Evolutionary conservation across 2,888 invertebrate species (phyloP).

Genomic region (Elysia crispata): DNA sequence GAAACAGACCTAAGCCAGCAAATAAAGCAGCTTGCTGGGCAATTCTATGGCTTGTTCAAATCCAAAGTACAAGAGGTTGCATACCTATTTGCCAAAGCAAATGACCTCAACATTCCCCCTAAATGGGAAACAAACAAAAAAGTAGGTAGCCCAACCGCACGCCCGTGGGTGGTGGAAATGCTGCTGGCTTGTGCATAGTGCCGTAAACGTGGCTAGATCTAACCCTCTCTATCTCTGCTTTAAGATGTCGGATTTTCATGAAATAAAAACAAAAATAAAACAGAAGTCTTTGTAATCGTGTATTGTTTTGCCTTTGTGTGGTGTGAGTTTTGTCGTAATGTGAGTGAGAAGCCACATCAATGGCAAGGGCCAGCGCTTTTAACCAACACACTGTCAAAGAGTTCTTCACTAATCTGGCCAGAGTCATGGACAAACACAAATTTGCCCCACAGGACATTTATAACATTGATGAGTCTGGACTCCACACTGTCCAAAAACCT

Average conservation of each 20-base stretch:
- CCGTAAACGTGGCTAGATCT: no score
- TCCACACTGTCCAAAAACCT: slow-evolving; percentile 31
- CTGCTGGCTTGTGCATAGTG: no score
- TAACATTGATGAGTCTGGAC: slow-evolving; percentile 24
- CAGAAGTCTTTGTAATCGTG: no score
- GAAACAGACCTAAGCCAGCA: slow-evolving; percentile 10
- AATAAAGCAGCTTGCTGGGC: background rate
- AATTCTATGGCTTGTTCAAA: slow-evolving; percentile 16
- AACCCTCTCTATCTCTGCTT: no score
- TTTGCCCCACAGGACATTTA: slow-evolving; percentile 1
- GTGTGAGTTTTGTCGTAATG: background rate
- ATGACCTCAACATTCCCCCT: background rate
- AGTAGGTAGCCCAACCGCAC: no score
- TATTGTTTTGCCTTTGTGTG: no score
- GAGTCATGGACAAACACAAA: slow-evolving; percentile 28
- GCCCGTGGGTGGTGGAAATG: no score
- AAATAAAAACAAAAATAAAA: slow-evolving; percentile 11
- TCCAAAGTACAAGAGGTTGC: slow-evolving; percentile 2
- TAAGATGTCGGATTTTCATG: slow-evolving; percentile 13
- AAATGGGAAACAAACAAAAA: slow-evolving; percentile 5
- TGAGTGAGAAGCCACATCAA: slow-evolving; percentile 53
- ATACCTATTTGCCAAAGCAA: slow-evolving; percentile 23
- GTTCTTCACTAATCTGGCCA: slow-evolving; percentile 47
- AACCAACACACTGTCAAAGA: slow-evolving; percentile 48
- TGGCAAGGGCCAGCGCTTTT: slow-evolving; percentile 52